Base-by-base conservation (phyloP, 2,888 invertebrate genomes). In the Hartigia nigra region DNA sequence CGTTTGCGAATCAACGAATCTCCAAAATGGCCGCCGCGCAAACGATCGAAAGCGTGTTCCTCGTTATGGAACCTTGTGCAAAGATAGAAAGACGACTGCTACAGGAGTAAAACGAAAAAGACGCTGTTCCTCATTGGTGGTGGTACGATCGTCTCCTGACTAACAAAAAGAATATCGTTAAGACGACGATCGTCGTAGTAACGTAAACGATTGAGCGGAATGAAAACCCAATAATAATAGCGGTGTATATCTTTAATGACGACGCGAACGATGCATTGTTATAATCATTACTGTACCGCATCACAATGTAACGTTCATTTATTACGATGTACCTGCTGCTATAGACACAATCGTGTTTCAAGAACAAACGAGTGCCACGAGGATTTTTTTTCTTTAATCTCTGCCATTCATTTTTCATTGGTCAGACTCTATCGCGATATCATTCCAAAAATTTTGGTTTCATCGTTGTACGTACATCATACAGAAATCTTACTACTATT, bases 301-400 rank as follows among this genome's bases (percentile, higher is more conserved):
- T 55, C 55, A 23, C 2, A 55, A 55, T 55, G 55, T 9, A 23
- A 55, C 55, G 55, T 55, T 55, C 55, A 23, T 55, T 55, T 88
- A 85, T 89, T 88, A 90, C 89, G 86, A 89, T 88, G 90, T 90
- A 90, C 90, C 90, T 90, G 90, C 55, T 55, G 23, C 55, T 55
- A 89, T 89, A 90, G 90, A 87, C 84, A 86, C 88, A 87, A 88
- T 89, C 86, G 87, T 86, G 80, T 83, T 86, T 23, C 9, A 55
- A 55, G 55, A 55, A 55, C 55, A 23, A 5, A 55, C 55, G 2
- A 55, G 23, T 55, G 55, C 55, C 55, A 55, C 55, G 55, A 23
- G 55, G 23, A 9, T 55, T 55, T 55, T 55, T 55, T 14, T 39
- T 39, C 14, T 39, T 55, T 55, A 9, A 23, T 9, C 55, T 55